These are phyloP conservation scores for Pogona vitticeps DNA, from an alignment of 2,113 vertebrate genomes.

Conservation along the genomic window DNA sequence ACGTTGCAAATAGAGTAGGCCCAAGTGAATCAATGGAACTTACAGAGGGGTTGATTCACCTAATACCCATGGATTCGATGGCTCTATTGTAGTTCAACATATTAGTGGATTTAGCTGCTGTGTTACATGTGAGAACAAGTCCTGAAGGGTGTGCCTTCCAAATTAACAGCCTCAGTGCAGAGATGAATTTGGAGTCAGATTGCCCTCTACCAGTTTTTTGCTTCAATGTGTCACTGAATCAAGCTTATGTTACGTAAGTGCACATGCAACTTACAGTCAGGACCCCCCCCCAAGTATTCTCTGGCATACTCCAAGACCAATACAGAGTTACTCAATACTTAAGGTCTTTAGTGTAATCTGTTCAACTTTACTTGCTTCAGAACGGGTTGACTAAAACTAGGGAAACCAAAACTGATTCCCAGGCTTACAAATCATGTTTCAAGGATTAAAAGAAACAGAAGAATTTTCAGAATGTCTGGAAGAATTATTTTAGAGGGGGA, in stretches of 20 bases:
- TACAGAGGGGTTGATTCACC: too few relatives aligned
- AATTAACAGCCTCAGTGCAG: neutral
- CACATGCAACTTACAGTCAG: neutral
- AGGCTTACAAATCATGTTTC: neutral
- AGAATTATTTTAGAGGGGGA: neutral
- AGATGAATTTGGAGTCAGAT: neutral
- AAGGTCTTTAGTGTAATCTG: too few relatives aligned
- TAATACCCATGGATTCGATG: too few relatives aligned
- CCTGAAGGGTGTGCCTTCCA: neutral
- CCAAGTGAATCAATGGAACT: too few relatives aligned
- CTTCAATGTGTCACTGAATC: neutral
- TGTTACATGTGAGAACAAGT: too few relatives aligned
- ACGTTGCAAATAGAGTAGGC: too few relatives aligned
- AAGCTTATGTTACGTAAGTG: neutral
- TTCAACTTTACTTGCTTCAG: neutral
- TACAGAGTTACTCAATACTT: neutral
- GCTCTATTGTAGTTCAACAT: too few relatives aligned
- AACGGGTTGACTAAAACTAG: neutral
- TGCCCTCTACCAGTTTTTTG: neutral
- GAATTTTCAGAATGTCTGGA: neutral
- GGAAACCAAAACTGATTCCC: neutral
- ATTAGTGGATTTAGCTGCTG: too few relatives aligned
- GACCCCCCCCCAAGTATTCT: neutral
- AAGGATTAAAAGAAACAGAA: neutral
- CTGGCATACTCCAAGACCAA: neutral